Evolutionary conservation across 92 coral and sea anemone genomes (phyloP).

Genomic region (Umimayanthus chanpuru): DNA sequence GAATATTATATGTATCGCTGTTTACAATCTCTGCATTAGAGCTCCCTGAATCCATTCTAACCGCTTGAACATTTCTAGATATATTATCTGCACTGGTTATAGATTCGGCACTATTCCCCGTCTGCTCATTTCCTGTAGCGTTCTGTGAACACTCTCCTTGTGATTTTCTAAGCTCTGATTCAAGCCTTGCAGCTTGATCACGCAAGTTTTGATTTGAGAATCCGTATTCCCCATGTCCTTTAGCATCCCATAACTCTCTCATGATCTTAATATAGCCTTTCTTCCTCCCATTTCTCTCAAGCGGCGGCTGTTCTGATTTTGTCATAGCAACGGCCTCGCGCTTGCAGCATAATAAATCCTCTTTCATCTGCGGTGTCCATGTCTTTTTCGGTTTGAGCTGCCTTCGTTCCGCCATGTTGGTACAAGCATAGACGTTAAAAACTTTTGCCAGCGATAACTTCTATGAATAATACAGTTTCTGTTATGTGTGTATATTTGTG

Average conservation of each 20-base stretch:
- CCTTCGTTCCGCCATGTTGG: too few species aligned
- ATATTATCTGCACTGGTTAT: too few species aligned
- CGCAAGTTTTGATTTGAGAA: constrained; percentile 49
- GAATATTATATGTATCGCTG: too few species aligned
- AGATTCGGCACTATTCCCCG: not conserved
- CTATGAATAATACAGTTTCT: too few species aligned
- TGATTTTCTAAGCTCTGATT: constrained; percentile 1
- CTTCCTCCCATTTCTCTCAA: constrained; percentile 41
- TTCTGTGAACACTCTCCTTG: constrained; percentile 16
- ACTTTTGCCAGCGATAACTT: too few species aligned
- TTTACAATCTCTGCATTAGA: too few species aligned
- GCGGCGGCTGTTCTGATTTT: constrained; percentile 42
- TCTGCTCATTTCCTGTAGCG: not conserved
- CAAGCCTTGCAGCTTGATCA: constrained; percentile 49
- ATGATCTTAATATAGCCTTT: constrained; percentile 25
- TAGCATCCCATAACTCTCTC: constrained; percentile 46
- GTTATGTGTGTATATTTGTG: too few species aligned
- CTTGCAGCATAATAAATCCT: not conserved
- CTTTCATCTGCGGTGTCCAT: constrained; percentile 27
- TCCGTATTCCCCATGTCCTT: constrained; percentile 37
- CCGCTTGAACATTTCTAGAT: too few species aligned
- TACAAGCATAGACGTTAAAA: too few species aligned
- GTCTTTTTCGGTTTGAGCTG: not conserved
- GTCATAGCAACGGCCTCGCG: constrained; percentile 44
- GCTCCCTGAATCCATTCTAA: too few species aligned